Conservation (phyloP, 1,140 invertebrate genomes). For the Drosophila sechellia region DNA sequence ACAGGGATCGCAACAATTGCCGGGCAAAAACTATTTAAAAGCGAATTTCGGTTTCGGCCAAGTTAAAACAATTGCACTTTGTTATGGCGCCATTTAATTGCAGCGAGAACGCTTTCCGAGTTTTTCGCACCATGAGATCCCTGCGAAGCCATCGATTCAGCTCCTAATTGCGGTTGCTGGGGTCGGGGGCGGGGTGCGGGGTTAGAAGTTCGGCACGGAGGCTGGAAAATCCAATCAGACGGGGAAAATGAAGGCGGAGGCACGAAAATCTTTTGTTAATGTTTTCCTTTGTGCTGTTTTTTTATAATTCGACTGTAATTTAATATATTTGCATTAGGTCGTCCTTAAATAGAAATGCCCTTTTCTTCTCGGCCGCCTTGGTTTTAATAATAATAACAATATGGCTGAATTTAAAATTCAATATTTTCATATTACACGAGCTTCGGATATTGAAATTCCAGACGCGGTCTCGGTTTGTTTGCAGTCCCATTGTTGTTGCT, state of each 20-base stretch:
- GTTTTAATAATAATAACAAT: conserved; percentile 65
- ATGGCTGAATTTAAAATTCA: conserved; percentile 73
- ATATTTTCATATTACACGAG: conserved; percentile 55
- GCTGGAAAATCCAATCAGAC: conserved; percentile 60
- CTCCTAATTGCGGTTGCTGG: conserved; percentile 49
- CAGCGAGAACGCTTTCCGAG: conserved; percentile 21
- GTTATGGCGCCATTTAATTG: conserved; percentile 60
- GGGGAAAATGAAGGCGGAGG: conserved; percentile 27
- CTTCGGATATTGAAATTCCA: conserved; percentile 61
- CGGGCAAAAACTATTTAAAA: conserved; percentile 70
- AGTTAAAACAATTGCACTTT: conserved; percentile 52
- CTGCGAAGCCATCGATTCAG: conserved; percentile 3
- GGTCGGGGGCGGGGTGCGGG: not conserved
- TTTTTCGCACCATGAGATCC: conserved; percentile 21
- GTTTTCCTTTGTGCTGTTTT: conserved; percentile 27
- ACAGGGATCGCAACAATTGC: conserved; percentile 46
- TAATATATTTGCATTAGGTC: conserved; percentile 75
- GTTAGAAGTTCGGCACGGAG: conserved; percentile 25
- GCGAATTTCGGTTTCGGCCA: conserved; percentile 51
- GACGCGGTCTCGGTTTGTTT: conserved; percentile 41
- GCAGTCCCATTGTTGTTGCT: conserved; percentile 43
- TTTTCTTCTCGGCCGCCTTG: conserved; percentile 20
- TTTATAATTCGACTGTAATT: conserved; percentile 40
- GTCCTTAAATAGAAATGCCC: conserved; percentile 36
- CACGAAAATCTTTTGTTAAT: conserved; percentile 61